Evolutionary conservation across 1,140 invertebrate species (phyloP).

Genomic region (Macrotrachela quadricornifera): DNA sequence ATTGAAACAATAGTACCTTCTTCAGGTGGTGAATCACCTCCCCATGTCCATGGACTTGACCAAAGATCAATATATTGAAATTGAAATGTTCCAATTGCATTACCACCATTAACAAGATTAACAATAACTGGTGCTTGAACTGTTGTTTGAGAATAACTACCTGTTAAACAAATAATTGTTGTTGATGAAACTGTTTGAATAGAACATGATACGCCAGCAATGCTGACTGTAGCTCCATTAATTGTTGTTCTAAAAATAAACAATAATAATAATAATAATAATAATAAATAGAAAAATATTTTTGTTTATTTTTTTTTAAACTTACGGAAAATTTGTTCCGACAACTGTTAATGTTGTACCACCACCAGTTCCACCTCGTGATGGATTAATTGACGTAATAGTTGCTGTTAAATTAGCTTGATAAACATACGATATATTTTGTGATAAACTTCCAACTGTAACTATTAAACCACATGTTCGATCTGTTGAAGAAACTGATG

Average conservation of each 20-base stretch:
- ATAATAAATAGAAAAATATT: constrained; percentile 9
- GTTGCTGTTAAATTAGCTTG: neutral
- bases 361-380: constrained; percentile 13
- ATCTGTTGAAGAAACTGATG: neutral
- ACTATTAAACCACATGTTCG: neutral
- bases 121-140: neutral
- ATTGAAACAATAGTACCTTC: constrained; percentile 23
- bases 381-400: constrained; percentile 11
- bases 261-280: constrained; percentile 10
- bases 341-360: constrained; percentile 12
- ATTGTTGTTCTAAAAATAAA: constrained; percentile 1
- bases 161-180: constrained; percentile 4
- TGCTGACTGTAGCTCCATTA: neutral
- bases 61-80: constrained; percentile 18
- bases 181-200: neutral
- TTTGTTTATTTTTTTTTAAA: neutral
- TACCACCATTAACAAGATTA: neutral
- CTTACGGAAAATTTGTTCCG: constrained; percentile 13
- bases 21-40: constrained; percentile 12
- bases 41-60: constrained; percentile 17
- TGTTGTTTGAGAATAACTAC: neutral
- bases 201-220: neutral
- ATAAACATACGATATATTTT: neutral
- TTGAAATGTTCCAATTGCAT: neutral
- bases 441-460: neutral